Conservation (phyloP, 1,140 invertebrate species). For the Aphidius gifuensis region DNA sequence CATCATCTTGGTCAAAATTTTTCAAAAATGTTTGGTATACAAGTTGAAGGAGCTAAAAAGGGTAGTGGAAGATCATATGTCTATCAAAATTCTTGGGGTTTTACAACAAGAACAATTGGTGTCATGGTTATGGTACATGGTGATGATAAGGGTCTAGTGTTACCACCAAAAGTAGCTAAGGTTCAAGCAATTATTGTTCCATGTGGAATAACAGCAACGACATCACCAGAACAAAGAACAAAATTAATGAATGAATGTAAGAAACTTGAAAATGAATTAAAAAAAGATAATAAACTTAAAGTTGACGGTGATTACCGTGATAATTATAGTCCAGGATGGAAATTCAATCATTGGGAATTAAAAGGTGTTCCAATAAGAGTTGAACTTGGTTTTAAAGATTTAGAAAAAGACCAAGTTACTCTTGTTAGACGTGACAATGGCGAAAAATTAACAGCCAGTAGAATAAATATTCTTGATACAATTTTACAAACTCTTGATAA, state of each 20-base stretch:
- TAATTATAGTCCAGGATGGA: slow-evolving; percentile 99
- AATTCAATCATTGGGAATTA: slow-evolving; percentile 99
- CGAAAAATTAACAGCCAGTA: slow-evolving; percentile 71
- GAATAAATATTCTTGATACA: slow-evolving; percentile 57
- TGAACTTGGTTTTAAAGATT: slow-evolving; percentile 94
- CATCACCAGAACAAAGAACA: slow-evolving; percentile 69
- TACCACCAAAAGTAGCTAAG: slow-evolving; percentile 88
- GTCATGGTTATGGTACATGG: slow-evolving; percentile 69
- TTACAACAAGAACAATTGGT: slow-evolving; percentile 93
- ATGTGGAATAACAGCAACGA: slow-evolving; percentile 88
- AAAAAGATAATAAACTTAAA: slow-evolving; percentile 59
- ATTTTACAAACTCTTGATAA: slow-evolving; percentile 69
- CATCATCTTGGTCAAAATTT: slow-evolving; percentile 99
- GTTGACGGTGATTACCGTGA: slow-evolving; percentile 84
- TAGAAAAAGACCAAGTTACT: slow-evolving; percentile 82
- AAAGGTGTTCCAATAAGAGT: slow-evolving; percentile 96
- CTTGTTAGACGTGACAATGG: slow-evolving; percentile 86
- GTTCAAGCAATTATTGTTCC: slow-evolving; percentile 89
- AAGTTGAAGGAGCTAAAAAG: slow-evolving; percentile 89
- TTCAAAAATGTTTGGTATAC: slow-evolving; percentile 98
- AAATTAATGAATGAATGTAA: slow-evolving; percentile 70
- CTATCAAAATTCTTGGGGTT: slow-evolving; percentile 97
- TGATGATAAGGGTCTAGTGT: slow-evolving; percentile 94
- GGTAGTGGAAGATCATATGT: slow-evolving; percentile 81
- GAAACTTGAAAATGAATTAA: slow-evolving; percentile 64